Evolutionary conservation across 2,888 invertebrate species (phyloP).

Genomic region (Cordilura impudica): DNA sequence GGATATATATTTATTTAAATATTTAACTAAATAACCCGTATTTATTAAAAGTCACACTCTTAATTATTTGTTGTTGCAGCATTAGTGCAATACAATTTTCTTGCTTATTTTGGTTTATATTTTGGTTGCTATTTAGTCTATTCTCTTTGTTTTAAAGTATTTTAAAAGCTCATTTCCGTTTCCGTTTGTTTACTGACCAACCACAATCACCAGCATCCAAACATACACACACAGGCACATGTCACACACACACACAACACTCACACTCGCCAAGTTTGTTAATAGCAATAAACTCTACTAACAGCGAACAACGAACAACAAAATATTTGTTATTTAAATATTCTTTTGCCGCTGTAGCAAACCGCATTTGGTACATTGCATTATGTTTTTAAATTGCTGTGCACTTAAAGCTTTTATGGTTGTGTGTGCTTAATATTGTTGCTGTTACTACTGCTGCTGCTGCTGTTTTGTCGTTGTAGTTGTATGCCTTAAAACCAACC

Average conservation of each 20-base stretch:
- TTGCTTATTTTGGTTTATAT: not conserved
- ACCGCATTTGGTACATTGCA: conserved; percentile 1
- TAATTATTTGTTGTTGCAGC: conserved; percentile 27
- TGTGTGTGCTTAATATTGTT: no score
- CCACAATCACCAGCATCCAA: conserved; percentile 45
- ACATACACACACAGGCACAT: not conserved
- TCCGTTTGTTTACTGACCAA: conserved; percentile 59
- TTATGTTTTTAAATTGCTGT: conserved; percentile 35
- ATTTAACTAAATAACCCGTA: conserved; percentile 12
- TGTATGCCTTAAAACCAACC: conserved; percentile 22
- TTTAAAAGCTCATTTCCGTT: conserved; percentile 61
- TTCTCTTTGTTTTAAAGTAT: conserved; percentile 44
- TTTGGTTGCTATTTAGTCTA: conserved; percentile 12
- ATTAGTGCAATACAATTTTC: conserved; percentile 38
- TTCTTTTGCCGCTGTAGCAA: conserved; percentile 21
- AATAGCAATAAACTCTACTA: not conserved
- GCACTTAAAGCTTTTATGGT: conserved; percentile 26
- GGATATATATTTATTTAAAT: no score
- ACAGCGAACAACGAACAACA: conserved; percentile 1
- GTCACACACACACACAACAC: not conserved
- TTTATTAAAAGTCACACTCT: not conserved
- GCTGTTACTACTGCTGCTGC: not conserved
- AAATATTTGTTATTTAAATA: conserved; percentile 32
- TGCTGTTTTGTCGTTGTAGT: not conserved
- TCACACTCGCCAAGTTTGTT: not conserved